Percentiles rank a stretch among this genome's conserved stretches.
These are phyloP conservation scores for Tyrannus savana DNA, from an alignment of 2,113 vertebrate species.

Conservation along the genomic window DNA sequence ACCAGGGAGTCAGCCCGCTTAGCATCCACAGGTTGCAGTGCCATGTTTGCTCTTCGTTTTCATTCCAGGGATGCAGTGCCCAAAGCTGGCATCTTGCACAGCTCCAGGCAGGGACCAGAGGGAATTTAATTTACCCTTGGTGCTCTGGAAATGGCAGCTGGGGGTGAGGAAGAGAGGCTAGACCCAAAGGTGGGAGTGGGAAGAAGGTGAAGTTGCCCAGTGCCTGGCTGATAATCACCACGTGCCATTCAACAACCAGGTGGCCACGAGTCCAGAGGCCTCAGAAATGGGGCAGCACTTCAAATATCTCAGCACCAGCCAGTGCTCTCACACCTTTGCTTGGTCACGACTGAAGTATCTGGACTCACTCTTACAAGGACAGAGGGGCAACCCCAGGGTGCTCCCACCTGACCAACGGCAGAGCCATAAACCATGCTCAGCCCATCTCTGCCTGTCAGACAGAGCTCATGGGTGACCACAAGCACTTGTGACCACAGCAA, in stretches of 20 bases:
- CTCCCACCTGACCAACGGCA: background rate
- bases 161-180: background rate
- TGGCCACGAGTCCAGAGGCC: background rate
- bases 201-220: background rate
- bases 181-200: background rate
- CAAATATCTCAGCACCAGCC: background rate
- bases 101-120: background rate
- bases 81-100: background rate
- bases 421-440: background rate
- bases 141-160: background rate
- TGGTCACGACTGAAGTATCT: fast-evolving
- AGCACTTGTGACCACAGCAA: fast-evolving
- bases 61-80: background rate
- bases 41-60: background rate
- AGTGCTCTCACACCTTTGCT: background rate
- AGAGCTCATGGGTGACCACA: fast-evolving
- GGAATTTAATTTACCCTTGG: background rate
- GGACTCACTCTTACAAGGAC: background rate
- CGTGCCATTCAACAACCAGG: background rate
- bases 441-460: background rate
- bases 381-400: fast-evolving
- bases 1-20: fast-evolving
- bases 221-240: background rate
- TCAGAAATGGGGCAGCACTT: fast-evolving
- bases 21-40: fast-evolving